A percentile compares a stretch with the other conserved stretches of the same genome.
Conservation (phyloP, 2,797 vertebrate genomes). For the Halcyon smyrnensis region DNA sequence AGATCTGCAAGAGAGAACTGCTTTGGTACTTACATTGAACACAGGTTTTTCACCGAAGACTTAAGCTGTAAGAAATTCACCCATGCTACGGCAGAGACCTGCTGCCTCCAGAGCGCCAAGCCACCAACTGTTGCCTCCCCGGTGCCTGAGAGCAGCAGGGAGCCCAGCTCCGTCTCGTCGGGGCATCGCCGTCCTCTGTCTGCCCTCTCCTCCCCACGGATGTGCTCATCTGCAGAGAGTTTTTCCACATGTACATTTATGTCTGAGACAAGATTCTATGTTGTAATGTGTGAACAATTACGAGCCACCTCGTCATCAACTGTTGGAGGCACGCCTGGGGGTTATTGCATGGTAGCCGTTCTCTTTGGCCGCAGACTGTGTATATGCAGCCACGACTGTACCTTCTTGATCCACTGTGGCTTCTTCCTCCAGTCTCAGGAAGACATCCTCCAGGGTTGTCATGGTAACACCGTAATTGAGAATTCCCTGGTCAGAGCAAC, state of each 20-base stretch:
- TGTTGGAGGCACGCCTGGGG: neutral
- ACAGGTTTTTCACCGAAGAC: conserved; percentile 82
- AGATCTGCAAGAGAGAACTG: neutral
- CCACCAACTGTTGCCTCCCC: conserved; percentile 27
- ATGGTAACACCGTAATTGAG: conserved; percentile 88
- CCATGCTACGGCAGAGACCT: conserved; percentile 85
- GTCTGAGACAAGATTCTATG: neutral
- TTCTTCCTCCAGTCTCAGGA: conserved; percentile 86
- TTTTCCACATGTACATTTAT: neutral
- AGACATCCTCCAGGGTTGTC: conserved; percentile 91
- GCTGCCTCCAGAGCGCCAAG: conserved; percentile 87
- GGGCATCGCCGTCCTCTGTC: conserved; percentile 67
- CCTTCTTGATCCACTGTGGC: conserved; percentile 81
- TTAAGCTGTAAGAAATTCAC: conserved; percentile 87
- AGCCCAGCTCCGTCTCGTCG: conserved; percentile 71
- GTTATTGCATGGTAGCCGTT: neutral
- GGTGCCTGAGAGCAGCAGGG: conserved; percentile 75
- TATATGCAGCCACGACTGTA: conserved; percentile 21
- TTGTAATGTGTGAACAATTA: neutral
- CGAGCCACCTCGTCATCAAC: neutral
- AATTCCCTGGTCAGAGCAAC: conserved; percentile 78
- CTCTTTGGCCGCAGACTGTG: neutral
- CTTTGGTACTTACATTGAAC: conserved; percentile 82
- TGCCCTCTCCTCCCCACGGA: conserved; percentile 73
- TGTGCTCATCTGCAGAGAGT: conserved; percentile 79